Percentiles rank a stretch among this genome's conserved stretches.
Evolutionary conservation across 1,140 invertebrate genomes (phyloP).

Genomic region (Drosophila ercepeae): DNA sequence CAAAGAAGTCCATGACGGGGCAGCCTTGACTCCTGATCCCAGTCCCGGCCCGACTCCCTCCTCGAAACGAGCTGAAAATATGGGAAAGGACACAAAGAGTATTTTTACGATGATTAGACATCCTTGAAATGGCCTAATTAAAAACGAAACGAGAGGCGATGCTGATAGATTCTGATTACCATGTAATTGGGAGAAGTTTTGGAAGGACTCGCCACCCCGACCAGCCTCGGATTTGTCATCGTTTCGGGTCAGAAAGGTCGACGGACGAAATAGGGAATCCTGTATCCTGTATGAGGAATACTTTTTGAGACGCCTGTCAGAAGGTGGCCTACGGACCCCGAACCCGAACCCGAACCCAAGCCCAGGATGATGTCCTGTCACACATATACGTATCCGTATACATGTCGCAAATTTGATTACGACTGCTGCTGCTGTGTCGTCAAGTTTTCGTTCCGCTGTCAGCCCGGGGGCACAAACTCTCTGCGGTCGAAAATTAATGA

Average conservation of each 20-base stretch:
- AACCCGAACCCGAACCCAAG: slow-evolving; percentile 24
- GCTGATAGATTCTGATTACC: slow-evolving; percentile 74
- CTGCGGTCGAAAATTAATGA: slow-evolving; percentile 81
- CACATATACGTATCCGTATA: slow-evolving; percentile 59
- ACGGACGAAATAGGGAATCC: not conserved
- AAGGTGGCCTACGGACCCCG: slow-evolving; percentile 44
- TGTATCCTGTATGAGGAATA: slow-evolving; percentile 46
- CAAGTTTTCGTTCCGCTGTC: slow-evolving; percentile 78
- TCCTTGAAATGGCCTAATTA: slow-evolving; percentile 54
- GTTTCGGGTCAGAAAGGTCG: slow-evolving; percentile 30
- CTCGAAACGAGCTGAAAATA: not conserved
- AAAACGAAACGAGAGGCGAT: slow-evolving; percentile 62
- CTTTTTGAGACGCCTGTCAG: slow-evolving; percentile 64
- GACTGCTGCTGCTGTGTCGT: slow-evolving; percentile 76
- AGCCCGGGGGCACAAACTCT: slow-evolving; percentile 62
- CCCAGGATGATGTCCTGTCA: slow-evolving; percentile 58
- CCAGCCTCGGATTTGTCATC: slow-evolving; percentile 72
- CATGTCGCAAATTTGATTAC: slow-evolving; percentile 74
- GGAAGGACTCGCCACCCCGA: not conserved
- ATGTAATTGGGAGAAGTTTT: slow-evolving; percentile 64
- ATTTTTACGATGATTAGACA: slow-evolving; percentile 78
- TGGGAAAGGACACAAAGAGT: slow-evolving; percentile 11
- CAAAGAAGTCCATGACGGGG: slow-evolving; percentile 40
- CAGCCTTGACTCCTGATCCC: slow-evolving; percentile 33
- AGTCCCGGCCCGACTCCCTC: not conserved